These are phyloP conservation scores for Eucidaris tribuloides DNA, from an alignment of 35 echinoderm and acorn worm species.

Conservation along the genomic window DNA sequence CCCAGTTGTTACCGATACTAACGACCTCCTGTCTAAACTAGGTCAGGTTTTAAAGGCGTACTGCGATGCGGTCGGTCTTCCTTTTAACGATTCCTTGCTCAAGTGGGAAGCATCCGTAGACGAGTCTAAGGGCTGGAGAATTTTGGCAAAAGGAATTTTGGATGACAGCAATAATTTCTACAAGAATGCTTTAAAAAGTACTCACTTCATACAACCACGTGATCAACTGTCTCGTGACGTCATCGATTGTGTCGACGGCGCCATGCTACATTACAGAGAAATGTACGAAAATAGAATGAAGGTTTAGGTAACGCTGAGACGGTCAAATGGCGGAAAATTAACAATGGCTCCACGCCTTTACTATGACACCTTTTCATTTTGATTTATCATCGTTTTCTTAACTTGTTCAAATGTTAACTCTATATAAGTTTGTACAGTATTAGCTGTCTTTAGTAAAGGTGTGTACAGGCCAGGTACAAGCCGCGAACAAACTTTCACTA, in stretches of 20 bases:
- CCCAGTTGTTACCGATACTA: slow-evolving; percentile 33
- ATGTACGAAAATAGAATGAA: slow-evolving; percentile 1
- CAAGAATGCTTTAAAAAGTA: not conserved
- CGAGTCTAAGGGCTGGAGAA: not conserved
- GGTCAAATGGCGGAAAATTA: no score
- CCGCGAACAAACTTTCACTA: no score
- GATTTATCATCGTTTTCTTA: no score
- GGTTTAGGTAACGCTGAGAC: no score
- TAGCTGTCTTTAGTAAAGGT: no score
- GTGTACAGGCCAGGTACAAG: no score
- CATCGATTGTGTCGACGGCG: not conserved
- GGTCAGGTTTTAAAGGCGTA: slow-evolving; percentile 10
- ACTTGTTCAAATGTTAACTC: no score
- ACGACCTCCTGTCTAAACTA: slow-evolving; percentile 29
- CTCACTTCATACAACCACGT: not conserved
- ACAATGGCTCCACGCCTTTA: no score
- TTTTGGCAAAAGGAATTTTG: not conserved
- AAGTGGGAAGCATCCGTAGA: slow-evolving; percentile 7
- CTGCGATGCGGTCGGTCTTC: slow-evolving; percentile 36
- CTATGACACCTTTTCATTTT: no score
- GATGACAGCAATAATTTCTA: not conserved
- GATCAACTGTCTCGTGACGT: slow-evolving; percentile 3
- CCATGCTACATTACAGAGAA: not conserved
- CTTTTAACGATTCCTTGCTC: slow-evolving; percentile 13
- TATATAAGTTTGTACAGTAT: no score